Conservation (phyloP, 2,888 invertebrate species). For the Chelonus formosanus region DNA sequence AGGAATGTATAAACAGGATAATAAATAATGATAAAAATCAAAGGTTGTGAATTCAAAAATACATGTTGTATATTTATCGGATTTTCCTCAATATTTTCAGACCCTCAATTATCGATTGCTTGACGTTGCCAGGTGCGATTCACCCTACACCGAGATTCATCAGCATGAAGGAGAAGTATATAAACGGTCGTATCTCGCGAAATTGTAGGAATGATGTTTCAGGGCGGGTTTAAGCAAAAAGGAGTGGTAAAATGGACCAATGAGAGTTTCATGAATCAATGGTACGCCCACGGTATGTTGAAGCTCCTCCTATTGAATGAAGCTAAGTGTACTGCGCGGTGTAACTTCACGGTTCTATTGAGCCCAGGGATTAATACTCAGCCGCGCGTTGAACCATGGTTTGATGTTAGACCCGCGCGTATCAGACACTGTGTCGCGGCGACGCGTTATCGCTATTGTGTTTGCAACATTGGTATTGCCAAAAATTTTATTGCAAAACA, state of each 20-base stretch:
- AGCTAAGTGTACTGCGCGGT: neutral
- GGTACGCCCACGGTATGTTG: neutral
- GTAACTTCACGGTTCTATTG: slow-evolving; percentile 5
- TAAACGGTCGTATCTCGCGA: slow-evolving; percentile 14
- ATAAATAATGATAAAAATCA: neutral
- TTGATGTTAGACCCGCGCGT: slow-evolving; percentile 28
- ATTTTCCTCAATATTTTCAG: neutral
- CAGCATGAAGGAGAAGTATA: neutral
- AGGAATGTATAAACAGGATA: neutral
- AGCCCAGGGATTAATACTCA: slow-evolving; percentile 26
- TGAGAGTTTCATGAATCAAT: neutral
- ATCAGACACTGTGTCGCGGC: slow-evolving; percentile 18
- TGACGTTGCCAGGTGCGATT: slow-evolving; percentile 16
- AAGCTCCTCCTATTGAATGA: neutral
- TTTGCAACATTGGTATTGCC: neutral
- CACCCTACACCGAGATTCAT: slow-evolving; percentile 7
- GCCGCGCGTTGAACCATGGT: slow-evolving; percentile 28
- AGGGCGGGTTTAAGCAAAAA: neutral
- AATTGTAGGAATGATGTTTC: slow-evolving; percentile 6
- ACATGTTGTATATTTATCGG: neutral
- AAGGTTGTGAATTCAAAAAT: neutral
- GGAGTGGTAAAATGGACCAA: neutral
- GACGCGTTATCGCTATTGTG: slow-evolving; percentile 18
- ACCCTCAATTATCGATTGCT: slow-evolving; percentile 8
- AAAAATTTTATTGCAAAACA: neutral